Percentiles rank a stretch among this genome's conserved stretches.
Conservation (phyloP, 2,797 vertebrate species). For the Sebastes nivosus region DNA sequence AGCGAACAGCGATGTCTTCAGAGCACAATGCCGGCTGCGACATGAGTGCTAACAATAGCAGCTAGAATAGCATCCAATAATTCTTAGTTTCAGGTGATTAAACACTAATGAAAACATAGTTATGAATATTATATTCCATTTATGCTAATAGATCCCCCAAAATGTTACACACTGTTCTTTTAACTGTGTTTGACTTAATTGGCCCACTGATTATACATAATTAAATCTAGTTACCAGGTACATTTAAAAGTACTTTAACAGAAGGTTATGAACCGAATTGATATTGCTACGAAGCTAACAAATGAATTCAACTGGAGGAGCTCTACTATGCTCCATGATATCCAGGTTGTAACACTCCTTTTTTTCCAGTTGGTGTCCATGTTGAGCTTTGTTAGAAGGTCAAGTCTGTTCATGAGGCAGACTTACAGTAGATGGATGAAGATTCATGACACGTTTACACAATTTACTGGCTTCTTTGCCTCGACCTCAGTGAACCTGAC, state of each 20-base stretch:
- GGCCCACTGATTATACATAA: neutral
- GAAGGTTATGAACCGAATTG: neutral
- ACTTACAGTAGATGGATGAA: neutral
- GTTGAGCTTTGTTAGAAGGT: constrained; percentile 19
- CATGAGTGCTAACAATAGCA: no score
- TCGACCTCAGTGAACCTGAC: neutral
- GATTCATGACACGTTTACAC: neutral
- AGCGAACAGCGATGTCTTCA: no score
- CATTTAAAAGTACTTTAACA: neutral
- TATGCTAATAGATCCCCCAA: neutral
- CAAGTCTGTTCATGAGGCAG: neutral
- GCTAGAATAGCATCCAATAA: no score
- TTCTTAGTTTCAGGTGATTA: no score
- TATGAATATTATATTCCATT: neutral
- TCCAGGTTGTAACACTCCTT: neutral
- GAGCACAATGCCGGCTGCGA: no score
- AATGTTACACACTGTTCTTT: neutral
- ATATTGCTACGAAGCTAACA: neutral
- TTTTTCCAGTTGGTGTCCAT: constrained; percentile 38
- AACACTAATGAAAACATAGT: no score
- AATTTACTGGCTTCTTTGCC: neutral
- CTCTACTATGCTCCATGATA: neutral
- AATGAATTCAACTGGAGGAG: neutral
- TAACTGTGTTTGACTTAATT: neutral
- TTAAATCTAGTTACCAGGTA: neutral